A percentile compares a stretch with the other conserved stretches of the same genome.
phyloP scores from a whole-genome alignment of 2,797 vertebrate species.

The Erithacus rubecula region DNA sequence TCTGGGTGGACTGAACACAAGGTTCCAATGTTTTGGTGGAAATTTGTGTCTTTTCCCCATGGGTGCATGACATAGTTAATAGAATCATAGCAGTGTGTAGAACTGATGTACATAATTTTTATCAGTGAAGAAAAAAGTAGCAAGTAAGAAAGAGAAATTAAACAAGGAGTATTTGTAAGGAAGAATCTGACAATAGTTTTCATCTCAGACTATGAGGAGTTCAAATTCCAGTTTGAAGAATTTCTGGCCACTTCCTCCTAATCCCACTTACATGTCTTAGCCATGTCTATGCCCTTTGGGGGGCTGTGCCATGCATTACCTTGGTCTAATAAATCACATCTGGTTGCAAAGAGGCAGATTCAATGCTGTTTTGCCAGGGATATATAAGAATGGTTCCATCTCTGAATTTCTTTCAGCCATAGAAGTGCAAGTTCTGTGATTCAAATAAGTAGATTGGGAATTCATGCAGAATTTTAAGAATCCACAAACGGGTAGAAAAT shows the following conservation, averaged over 20 bases:
- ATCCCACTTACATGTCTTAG: neutral
- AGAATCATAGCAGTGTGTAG: neutral
- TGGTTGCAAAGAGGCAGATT: neutral
- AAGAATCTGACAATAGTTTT: neutral
- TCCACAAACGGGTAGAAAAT: neutral
- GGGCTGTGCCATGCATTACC: neutral
- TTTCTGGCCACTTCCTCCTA: neutral
- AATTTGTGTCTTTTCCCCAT: neutral
- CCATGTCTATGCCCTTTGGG: neutral
- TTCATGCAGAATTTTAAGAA: neutral
- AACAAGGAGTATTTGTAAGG: neutral
- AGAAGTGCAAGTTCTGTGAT: neutral
- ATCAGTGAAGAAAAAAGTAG: neutral
- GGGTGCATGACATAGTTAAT: neutral
- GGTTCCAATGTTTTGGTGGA: neutral
- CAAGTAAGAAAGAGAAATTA: neutral
- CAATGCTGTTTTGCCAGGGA: rapidly evolving
- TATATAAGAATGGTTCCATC: neutral
- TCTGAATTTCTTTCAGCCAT: neutral
- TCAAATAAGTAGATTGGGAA: neutral
- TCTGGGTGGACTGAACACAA: neutral
- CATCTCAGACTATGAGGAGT: neutral
- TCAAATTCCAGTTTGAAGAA: neutral
- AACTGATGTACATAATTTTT: neutral
- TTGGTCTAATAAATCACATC: neutral